Conservation (phyloP, 1,140 invertebrate species). For the Ridgeia piscesae region DNA sequence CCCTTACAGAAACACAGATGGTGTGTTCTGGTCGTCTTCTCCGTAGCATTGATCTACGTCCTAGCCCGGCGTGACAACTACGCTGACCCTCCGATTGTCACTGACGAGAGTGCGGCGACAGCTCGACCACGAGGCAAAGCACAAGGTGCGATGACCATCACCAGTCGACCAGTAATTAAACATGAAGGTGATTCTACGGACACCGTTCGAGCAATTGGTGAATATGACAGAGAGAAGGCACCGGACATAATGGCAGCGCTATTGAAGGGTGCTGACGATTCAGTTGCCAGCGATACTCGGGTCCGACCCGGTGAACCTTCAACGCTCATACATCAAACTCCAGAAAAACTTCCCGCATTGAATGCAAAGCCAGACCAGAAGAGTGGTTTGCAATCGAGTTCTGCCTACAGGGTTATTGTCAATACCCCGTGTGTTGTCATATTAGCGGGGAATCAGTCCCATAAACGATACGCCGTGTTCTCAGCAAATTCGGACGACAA, state of each 20-base stretch:
- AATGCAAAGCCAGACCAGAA: neutral
- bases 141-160: neutral
- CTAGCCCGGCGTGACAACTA: neutral
- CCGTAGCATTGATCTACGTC: neutral
- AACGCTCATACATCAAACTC: too few relatives aligned
- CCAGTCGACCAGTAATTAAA: neutral
- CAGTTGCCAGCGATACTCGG: neutral
- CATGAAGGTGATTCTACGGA: neutral
- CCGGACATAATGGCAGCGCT: neutral
- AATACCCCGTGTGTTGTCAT: neutral
- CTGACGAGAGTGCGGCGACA: neutral
- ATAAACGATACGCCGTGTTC: slow-evolving; percentile 15
- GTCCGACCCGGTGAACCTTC: neutral
- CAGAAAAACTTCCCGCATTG: neutral
- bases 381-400: neutral
- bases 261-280: neutral
- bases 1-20: neutral
- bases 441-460: neutral
- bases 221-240: neutral
- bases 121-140: neutral
- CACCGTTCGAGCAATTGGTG: neutral
- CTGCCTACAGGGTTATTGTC: neutral
- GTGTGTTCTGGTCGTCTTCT: neutral
- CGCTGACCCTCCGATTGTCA: neutral
- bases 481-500: neutral